These are phyloP conservation scores for Hepsetus odoe DNA, from an alignment of 2,113 vertebrate species.

Conservation along the genomic window DNA sequence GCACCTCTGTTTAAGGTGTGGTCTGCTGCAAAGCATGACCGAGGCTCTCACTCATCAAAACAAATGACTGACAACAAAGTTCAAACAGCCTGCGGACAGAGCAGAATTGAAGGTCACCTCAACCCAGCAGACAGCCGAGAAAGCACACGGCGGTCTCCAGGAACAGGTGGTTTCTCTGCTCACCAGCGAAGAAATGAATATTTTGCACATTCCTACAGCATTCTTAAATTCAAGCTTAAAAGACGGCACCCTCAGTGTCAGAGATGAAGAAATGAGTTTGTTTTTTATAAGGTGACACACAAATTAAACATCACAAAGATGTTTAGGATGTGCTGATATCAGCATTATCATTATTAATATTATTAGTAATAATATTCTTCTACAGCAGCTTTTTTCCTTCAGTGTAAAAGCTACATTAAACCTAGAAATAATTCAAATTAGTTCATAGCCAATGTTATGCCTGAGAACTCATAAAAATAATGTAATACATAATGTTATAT, in stretches of 20 bases:
- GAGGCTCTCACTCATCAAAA: neutral
- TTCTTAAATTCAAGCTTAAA: neutral
- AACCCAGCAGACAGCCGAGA: neutral
- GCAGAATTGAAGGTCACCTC: neutral
- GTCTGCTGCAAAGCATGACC: neutral
- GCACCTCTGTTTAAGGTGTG: conserved; percentile 44
- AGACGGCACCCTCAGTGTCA: neutral
- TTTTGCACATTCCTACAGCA: conserved; percentile 34
- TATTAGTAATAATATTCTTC: no score
- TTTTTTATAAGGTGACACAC: no score
- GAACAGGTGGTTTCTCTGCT: conserved; percentile 30
- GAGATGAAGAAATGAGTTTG: no score
- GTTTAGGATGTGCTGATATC: no score
- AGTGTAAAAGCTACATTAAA: no score
- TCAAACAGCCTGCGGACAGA: neutral
- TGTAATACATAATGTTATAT: no score
- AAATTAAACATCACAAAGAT: no score
- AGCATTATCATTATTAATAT: no score
- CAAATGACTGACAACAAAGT: neutral
- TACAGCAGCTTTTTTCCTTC: no score
- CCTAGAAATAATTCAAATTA: no score
- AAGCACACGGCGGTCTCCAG: neutral
- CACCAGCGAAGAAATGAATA: conserved; percentile 26
- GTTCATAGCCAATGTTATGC: no score
- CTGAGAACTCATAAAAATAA: no score